These are phyloP conservation scores for Tenthredo scrophulariae DNA, from an alignment of 2,888 invertebrate species.

Conservation along the genomic window DNA sequence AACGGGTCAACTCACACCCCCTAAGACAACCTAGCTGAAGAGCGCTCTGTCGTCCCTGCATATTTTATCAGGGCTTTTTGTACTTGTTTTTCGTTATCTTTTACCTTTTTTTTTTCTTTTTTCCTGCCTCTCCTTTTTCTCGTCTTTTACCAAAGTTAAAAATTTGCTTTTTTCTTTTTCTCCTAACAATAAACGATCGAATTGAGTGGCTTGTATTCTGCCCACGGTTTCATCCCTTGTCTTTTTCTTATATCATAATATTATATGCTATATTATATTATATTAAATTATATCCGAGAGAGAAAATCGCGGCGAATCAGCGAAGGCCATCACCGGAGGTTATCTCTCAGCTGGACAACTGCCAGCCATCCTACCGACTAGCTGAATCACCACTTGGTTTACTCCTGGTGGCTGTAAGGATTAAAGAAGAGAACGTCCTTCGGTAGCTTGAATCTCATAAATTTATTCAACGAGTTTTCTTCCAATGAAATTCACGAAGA, in stretches of 20 bases:
- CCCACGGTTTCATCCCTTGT: not conserved
- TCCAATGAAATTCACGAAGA: no score
- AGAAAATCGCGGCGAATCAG: not conserved
- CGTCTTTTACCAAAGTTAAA: no score
- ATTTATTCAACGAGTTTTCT: not conserved
- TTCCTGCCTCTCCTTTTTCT: no score
- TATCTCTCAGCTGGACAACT: constrained; percentile 20
- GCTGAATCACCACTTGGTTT: constrained; percentile 9
- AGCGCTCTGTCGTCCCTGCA: not conserved
- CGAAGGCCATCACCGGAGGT: not conserved
- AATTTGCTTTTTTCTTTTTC: no score
- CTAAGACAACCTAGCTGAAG: not conserved
- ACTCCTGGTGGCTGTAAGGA: not conserved
- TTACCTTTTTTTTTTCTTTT: not conserved
- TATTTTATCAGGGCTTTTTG: not conserved
- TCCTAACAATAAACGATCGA: not conserved
- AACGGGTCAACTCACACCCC: constrained; percentile 42
- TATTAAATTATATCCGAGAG: not conserved
- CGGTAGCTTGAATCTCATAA: not conserved
- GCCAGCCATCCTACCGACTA: not conserved
- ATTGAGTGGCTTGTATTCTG: not conserved
- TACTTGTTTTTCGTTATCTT: not conserved
- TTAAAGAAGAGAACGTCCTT: not conserved
- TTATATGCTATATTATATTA: not conserved
- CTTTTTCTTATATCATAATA: not conserved